These are phyloP conservation scores for Montipora sp. DNA, from an alignment of 64 coral and sea anemone species.

Conservation along the genomic window DNA sequence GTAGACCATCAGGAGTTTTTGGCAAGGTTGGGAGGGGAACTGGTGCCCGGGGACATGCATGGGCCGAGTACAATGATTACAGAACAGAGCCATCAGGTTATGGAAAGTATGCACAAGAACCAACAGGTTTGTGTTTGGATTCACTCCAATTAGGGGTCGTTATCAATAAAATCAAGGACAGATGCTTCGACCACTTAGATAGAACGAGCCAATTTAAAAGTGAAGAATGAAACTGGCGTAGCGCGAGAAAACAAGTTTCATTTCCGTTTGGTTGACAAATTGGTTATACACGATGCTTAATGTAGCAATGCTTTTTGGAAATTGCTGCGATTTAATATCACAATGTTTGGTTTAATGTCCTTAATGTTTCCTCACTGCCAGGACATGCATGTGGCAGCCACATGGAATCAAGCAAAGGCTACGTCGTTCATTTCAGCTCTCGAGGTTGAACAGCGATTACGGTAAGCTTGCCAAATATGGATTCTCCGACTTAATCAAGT, in stretches of 20 bases:
- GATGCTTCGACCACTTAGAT: no score
- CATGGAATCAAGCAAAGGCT: constrained; percentile 77
- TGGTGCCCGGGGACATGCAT: constrained; percentile 78
- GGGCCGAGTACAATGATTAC: constrained; percentile 85
- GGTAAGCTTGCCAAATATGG: not conserved
- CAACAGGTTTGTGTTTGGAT: constrained; percentile 62
- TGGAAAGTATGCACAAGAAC: constrained; percentile 76
- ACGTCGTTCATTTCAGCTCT: constrained; percentile 81
- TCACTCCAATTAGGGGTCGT: not conserved
- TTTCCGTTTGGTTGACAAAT: no score
- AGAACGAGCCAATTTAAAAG: no score
- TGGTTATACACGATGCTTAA: no score
- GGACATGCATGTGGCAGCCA: constrained; percentile 81
- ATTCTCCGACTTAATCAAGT: not conserved
- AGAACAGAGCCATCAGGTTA: constrained; percentile 73
- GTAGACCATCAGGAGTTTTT: constrained; percentile 91
- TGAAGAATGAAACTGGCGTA: no score
- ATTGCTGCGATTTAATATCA: no score
- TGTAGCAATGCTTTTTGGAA: no score
- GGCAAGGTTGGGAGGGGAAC: constrained; percentile 77
- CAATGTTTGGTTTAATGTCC: no score
- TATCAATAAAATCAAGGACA: not conserved
- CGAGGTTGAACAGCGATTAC: constrained; percentile 85
- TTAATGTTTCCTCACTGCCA: not conserved
- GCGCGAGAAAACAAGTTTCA: no score